A percentile compares a stretch with the other conserved stretches of the same genome.
Conservation (phyloP, 2,113 vertebrate species). For the Calidris pygmaea region DNA sequence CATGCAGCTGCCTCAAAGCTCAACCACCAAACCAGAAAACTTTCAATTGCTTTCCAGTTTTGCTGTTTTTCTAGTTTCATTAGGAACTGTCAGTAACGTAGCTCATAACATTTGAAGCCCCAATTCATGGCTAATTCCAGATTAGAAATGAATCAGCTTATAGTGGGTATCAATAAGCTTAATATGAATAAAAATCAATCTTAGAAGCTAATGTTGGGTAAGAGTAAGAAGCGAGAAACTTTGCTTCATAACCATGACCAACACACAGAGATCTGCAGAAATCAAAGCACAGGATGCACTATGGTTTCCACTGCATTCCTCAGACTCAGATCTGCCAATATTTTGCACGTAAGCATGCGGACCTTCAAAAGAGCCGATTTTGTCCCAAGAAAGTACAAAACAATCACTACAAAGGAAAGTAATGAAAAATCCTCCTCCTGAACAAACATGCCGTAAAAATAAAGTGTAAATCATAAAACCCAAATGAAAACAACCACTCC, state of each 20-base stretch:
- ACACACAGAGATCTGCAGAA: slow-evolving; percentile 34
- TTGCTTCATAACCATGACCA: not conserved
- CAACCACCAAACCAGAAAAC: not conserved
- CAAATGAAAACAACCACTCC: slow-evolving; percentile 66
- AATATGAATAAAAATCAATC: rapidly evolving
- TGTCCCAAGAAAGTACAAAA: slow-evolving; percentile 71
- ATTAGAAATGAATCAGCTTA: not conserved
- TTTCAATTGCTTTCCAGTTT: not conserved
- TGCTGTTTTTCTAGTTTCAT: not conserved
- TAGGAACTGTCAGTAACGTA: rapidly evolving
- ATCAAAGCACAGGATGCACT: slow-evolving; percentile 73
- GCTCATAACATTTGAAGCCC: not conserved
- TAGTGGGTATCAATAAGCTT: not conserved
- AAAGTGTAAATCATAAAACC: slow-evolving; percentile 55
- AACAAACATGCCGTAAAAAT: slow-evolving; percentile 63
- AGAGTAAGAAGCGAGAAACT: slow-evolving; percentile 20
- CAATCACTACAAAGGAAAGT: slow-evolving; percentile 72
- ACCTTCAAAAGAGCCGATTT: slow-evolving; percentile 74
- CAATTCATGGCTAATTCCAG: not conserved
- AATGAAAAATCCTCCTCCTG: slow-evolving; percentile 71
- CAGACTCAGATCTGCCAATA: slow-evolving; percentile 66
- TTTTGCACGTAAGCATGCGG: slow-evolving; percentile 55
- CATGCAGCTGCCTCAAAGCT: rapidly evolving
- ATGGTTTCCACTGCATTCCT: slow-evolving; percentile 67
- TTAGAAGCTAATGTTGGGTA: not conserved